A percentile compares a stretch with the other conserved stretches of the same genome.
Conservation (phyloP, 2,888 invertebrate species). For the Cybosia mesomella region DNA sequence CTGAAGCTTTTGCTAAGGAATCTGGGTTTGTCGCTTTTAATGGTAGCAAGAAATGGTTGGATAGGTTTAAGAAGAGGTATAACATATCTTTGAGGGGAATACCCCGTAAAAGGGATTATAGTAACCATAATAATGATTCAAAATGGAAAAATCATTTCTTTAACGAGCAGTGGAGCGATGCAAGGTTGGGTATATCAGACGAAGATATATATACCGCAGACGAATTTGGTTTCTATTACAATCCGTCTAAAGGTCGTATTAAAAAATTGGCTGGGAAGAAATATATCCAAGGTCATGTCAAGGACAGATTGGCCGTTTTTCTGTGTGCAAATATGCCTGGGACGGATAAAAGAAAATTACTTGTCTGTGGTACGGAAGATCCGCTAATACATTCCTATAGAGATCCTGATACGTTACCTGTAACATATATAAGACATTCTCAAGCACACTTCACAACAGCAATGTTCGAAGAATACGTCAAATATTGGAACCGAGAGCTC, state of each 20-base stretch:
- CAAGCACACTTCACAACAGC: constrained; percentile 64
- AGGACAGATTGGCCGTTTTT: constrained; percentile 62
- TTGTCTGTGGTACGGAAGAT: constrained; percentile 65
- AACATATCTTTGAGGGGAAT: constrained; percentile 55
- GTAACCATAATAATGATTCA: constrained; percentile 50
- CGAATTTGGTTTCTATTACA: constrained; percentile 64
- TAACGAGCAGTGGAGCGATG: constrained; percentile 64
- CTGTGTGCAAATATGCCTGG: constrained; percentile 63
- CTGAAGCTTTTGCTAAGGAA: constrained; percentile 62
- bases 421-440: constrained; percentile 60
- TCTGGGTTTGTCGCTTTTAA: constrained; percentile 62
- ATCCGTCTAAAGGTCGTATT: constrained; percentile 63
- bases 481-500: constrained; percentile 61
- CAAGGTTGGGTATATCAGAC: constrained; percentile 54
- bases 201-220: constrained; percentile 66
- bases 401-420: constrained; percentile 59
- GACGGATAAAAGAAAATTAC: constrained; percentile 58
- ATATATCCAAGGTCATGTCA: constrained; percentile 61
- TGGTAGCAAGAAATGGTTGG: constrained; percentile 67
- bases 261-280: constrained; percentile 62
- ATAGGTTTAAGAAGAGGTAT: constrained; percentile 63
- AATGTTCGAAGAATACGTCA: constrained; percentile 65
- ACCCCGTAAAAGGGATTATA: constrained; percentile 50
- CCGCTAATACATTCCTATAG: constrained; percentile 59
- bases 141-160: constrained; percentile 66